These are phyloP conservation scores for Archips xylosteana DNA, from an alignment of 2,888 invertebrate species.

Conservation along the genomic window DNA sequence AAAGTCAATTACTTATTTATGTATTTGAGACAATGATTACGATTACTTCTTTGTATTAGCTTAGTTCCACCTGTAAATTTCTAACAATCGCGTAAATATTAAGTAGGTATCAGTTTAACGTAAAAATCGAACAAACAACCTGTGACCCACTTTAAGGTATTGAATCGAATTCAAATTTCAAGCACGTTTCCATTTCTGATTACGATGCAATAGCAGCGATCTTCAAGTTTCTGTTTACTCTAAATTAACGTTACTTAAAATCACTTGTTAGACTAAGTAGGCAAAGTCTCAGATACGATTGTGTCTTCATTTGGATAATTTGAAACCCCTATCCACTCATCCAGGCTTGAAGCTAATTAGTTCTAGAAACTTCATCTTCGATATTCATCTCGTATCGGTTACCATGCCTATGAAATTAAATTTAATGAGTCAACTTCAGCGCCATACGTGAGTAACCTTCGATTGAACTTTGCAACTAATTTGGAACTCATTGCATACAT, in stretches of 20 bases:
- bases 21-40: background rate
- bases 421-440: constrained; percentile 39
- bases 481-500: constrained; percentile 41
- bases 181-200: background rate
- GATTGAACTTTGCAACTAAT: constrained; percentile 41
- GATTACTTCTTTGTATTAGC: background rate
- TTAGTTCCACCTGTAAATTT: background rate
- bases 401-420: constrained; percentile 33
- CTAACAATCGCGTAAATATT: background rate
- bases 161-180: background rate
- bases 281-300: background rate
- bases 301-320: background rate
- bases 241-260: background rate
- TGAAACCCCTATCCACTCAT: constrained; percentile 16
- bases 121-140: constrained; percentile 3
- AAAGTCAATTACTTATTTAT: too few relatives aligned
- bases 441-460: constrained; percentile 31
- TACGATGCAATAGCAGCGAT: constrained; percentile 3
- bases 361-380: constrained; percentile 25
- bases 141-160: background rate
- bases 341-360: constrained; percentile 31
- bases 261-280: background rate
- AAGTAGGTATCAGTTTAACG: background rate
- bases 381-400: constrained; percentile 32
- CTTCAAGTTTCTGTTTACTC: background rate